Evolutionary conservation across 2,888 invertebrate genomes (phyloP), one percentile per base, ranked within the genome.

Genomic region (Fabriciana adippe): DNA sequence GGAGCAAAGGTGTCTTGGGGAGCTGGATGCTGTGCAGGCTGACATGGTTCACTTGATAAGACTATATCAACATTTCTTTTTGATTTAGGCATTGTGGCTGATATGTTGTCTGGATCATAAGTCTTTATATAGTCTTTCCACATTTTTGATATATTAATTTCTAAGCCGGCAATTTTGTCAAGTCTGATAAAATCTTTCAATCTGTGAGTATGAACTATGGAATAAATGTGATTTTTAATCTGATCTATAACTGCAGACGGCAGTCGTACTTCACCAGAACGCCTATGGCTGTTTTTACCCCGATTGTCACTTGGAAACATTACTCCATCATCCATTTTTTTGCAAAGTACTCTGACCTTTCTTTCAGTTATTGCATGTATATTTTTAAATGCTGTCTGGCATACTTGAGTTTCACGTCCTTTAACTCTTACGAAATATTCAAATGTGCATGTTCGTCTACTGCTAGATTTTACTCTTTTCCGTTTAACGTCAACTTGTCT

Each of bases 291-390:
- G 75, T 93, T 93, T 77, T 92, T 93, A 0, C 93, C 94, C 69
- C 94, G 82, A 72, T 93, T 93, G 73, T 94, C 94, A 81, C 93
- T 90, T 6, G 94, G 94, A 75, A 93, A 93, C 90, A 93, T 92
- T 0, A 94, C 88, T 62, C 93, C 93, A 80, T 93, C 93, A 80
- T 93, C 93, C 92, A 93, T 92, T 81, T 94, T 94, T 76, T 93
- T 93, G 75, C 93, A 93, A 1, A 94, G 82, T 1, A 93, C 93
- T 79, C 93, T 80, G 3, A 94, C 93, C 82, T 94, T 94, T 74
- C 93, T 84, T 76, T 93, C 93, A 35, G 93, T 93, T 60, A 94
- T 93, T 3, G 93, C 92, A 84, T 94, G 94, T 68, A 94, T 94
- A 76, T 93, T 93, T 80, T 93, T 93, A 73, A 94, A 93, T 45